Conservation (phyloP, 2,113 vertebrate genomes). For the Nipponia nippon region DNA sequence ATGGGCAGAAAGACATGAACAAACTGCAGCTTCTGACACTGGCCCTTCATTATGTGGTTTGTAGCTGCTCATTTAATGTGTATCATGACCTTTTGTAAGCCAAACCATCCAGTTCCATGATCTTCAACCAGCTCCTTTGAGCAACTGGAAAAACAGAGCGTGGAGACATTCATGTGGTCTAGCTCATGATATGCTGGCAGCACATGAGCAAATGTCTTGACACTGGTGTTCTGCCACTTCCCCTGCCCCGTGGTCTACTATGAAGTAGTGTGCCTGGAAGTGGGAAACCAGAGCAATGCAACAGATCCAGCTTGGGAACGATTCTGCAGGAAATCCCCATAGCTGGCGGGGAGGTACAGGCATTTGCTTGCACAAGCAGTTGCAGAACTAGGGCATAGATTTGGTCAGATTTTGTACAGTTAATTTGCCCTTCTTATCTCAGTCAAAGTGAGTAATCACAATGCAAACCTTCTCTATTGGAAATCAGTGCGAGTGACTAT, state of each 20-base stretch:
- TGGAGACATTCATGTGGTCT: not conserved
- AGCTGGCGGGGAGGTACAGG: not conserved
- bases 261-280: not conserved
- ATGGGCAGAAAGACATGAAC: not conserved
- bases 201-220: not conserved
- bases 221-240: not conserved
- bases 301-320: not conserved
- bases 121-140: not conserved
- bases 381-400: not conserved
- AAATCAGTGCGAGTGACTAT: not conserved
- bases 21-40: not conserved
- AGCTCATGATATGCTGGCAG: not conserved
- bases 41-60: not conserved
- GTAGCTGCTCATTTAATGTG: not conserved
- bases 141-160: not conserved
- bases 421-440: not conserved
- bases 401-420: not conserved
- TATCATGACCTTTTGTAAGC: not conserved
- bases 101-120: not conserved
- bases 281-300: not conserved
- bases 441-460: not conserved
- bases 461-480: not conserved
- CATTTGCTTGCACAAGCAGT: not conserved
- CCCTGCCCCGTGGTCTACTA: fast-evolving
- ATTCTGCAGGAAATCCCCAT: not conserved